Base-by-base conservation (phyloP, 2,888 invertebrate genomes). In the Neocrepidodera transversa region DNA sequence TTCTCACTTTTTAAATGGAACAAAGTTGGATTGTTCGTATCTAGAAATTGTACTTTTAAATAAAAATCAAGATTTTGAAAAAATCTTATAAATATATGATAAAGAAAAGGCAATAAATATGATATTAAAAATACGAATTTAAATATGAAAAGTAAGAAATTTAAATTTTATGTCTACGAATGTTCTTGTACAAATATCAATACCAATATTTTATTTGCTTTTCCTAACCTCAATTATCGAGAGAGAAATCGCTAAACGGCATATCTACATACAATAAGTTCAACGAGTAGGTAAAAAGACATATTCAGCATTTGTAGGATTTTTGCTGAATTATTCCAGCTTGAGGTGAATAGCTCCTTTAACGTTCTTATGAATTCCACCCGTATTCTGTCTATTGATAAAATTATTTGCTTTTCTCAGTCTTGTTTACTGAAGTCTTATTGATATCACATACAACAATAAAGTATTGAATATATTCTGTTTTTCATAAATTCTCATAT, bases 391-490 rank as follows among this genome's bases (percentile, higher is more conserved):
- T 30, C n/a, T n/a, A 30, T 43, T 43, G 43, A 43, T 20, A 43
- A 43, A 43, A 43, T 43, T 43, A 43, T 43, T 43, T 43, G 43
- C 43, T 23, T 43, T 43, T 43, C 43, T 43, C 43, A 43, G 43
- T 43, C 23, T 13, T 43, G 43, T 43, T 43, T 43, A 20, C 23
- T 11, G 43, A 43, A 43, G 43, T 43, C 11, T 43, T 23, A 43
- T 43, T 43, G 43, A 20, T 20, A 20, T 43, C 5, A 43, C 18
- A 43, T 20, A 43, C 20, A 23, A 43, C 11, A 20, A 10, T 43
- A 13, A 23, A 43, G 23, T 20, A 23, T 23, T 43, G 43, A 43
- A 23, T 13, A 23, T 43, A 23, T 43, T 43, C 14, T 14, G 35
- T 35, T 14, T 35, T 35, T 13, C 13, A 35, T 43, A 20, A 20